phyloP scores from a whole-genome alignment of 2,113 vertebrate genomes.

The Rhodinocichla rosea region DNA sequence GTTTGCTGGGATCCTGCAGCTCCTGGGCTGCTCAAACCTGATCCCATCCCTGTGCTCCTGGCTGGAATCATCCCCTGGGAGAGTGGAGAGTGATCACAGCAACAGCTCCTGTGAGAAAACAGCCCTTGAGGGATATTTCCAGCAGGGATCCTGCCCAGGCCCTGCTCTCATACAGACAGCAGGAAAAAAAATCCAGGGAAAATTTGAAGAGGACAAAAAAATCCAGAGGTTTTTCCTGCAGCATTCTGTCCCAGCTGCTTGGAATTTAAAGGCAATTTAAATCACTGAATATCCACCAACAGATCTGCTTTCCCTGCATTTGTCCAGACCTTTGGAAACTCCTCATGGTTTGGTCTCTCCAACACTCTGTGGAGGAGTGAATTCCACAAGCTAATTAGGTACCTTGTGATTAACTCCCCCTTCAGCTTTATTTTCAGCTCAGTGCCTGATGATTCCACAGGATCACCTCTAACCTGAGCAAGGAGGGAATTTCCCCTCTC shows the following conservation, averaged over 20 bases:
- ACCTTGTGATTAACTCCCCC: not conserved
- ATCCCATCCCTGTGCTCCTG: not conserved
- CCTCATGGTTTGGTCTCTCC: not conserved
- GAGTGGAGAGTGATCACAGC: accelerated
- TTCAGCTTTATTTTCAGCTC: not conserved
- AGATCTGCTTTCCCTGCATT: not conserved
- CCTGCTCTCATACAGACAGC: not conserved
- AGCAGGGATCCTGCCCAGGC: not conserved
- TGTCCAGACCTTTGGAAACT: not conserved
- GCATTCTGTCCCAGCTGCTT: not conserved
- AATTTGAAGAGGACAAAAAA: not conserved
- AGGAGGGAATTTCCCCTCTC: no score
- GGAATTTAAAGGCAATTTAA: not conserved
- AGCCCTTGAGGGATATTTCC: not conserved
- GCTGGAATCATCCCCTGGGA: not conserved
- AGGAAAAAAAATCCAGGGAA: not conserved
- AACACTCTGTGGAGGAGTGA: not conserved
- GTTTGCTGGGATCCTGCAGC: not conserved
- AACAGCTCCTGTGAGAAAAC: accelerated
- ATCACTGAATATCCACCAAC: not conserved
- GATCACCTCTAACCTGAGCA: not conserved
- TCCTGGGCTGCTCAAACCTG: not conserved
- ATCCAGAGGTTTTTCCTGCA: accelerated
- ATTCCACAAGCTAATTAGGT: not conserved
- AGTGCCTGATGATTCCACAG: not conserved